Percentiles rank a stretch among this genome's conserved stretches.
Conservation (phyloP, 2,888 invertebrate genomes). For the Artemia sinica region DNA sequence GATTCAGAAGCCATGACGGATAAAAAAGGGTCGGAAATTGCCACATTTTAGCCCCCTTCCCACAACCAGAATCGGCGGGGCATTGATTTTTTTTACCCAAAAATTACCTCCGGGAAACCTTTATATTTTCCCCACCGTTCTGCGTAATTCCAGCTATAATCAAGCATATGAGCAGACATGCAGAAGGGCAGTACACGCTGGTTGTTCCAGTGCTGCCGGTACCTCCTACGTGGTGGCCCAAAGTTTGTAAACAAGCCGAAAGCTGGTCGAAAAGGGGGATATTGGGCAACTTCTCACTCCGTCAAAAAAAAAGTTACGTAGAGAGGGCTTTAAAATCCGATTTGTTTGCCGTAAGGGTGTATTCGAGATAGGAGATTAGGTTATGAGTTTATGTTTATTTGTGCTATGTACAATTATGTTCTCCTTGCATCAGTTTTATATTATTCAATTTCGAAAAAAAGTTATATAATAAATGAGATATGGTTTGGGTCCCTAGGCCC, state of each 20-base stretch:
- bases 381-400: too few relatives aligned
- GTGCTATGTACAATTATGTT: too few relatives aligned
- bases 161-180: background rate
- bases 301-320: background rate
- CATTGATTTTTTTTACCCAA: background rate
- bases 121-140: background rate
- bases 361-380: too few relatives aligned
- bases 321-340: background rate
- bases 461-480: too few relatives aligned
- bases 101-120: background rate
- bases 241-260: background rate
- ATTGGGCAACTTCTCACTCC: background rate
- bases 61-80: background rate
- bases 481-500: too few relatives aligned
- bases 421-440: too few relatives aligned
- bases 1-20: conserved; percentile 5
- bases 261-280: background rate
- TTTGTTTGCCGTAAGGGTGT: background rate
- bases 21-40: background rate
- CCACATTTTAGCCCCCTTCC: background rate
- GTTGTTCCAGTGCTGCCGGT: background rate
- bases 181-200: background rate
- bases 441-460: too few relatives aligned
- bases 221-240: background rate
- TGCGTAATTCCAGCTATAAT: conserved; percentile 2